Percentiles rank a stretch among this genome's conserved stretches.
phyloP scores from a whole-genome alignment of 2,797 vertebrate species.

The Phataginus tetradactyla region DNA sequence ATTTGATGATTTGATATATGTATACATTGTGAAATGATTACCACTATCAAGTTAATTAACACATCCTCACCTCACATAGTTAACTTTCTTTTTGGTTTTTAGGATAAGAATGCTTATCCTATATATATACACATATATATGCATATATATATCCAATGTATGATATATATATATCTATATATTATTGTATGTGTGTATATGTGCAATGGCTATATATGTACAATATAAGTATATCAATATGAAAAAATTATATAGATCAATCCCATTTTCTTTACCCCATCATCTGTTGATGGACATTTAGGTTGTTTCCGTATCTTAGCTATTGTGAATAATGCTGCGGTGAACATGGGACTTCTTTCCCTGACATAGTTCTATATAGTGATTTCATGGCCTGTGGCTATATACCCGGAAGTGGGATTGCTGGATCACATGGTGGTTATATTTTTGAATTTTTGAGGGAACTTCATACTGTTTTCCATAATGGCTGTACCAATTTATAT shows the following conservation, averaged over 20 bases:
- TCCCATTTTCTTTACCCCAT: neutral
- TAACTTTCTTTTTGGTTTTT: neutral
- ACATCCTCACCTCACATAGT: neutral
- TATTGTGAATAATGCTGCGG: neutral
- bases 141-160: no score
- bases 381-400: neutral
- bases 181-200: neutral
- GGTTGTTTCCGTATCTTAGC: neutral
- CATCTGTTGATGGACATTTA: neutral
- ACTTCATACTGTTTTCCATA: neutral
- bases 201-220: neutral
- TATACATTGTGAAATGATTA: neutral
- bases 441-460: neutral
- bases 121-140: neutral
- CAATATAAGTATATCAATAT: neutral
- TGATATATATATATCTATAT: neutral
- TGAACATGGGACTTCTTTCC: neutral
- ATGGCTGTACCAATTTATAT: neutral
- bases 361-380: neutral
- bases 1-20: neutral
- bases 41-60: neutral
- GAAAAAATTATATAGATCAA: neutral
- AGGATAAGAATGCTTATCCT: neutral
- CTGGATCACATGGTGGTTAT: neutral
- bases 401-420: neutral